Conservation (phyloP, 2,888 invertebrate species). For the Pyrocoelia pectoralis region DNA sequence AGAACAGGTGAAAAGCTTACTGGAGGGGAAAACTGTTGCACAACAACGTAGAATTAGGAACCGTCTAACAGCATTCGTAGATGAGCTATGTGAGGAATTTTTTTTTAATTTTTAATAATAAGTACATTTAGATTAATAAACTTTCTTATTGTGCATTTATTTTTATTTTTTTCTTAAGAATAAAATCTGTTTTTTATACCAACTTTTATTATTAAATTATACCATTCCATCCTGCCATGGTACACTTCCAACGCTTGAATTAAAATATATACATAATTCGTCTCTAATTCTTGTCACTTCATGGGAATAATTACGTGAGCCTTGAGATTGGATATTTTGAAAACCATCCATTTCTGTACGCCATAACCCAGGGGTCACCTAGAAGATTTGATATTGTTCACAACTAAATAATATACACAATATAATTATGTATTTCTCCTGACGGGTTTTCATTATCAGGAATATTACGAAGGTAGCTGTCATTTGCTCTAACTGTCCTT, state of each 20-base stretch:
- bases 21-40: too few species aligned
- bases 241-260: not conserved
- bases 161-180: not conserved
- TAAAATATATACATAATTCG: not conserved
- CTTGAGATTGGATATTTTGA: slow-evolving; percentile 5
- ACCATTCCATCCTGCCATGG: slow-evolving; percentile 2
- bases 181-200: not conserved
- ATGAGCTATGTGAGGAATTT: too few species aligned
- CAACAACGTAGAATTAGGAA: too few species aligned
- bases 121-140: too few species aligned
- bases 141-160: too few species aligned
- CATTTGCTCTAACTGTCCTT: not conserved
- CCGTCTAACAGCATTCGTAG: too few species aligned
- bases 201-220: not conserved
- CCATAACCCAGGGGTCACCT: too few species aligned
- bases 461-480: not conserved
- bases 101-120: too few species aligned
- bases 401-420: not conserved
- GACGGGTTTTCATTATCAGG: too few species aligned
- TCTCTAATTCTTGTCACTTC: not conserved
- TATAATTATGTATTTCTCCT: not conserved
- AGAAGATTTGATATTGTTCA: too few species aligned
- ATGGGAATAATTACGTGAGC: not conserved
- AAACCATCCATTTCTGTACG: too few species aligned
- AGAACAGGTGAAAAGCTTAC: too few species aligned